Evolutionary conservation across 2,113 vertebrate genomes (phyloP), one percentile per base, ranked within the genome.

Genomic region (Ailurus styani): DNA sequence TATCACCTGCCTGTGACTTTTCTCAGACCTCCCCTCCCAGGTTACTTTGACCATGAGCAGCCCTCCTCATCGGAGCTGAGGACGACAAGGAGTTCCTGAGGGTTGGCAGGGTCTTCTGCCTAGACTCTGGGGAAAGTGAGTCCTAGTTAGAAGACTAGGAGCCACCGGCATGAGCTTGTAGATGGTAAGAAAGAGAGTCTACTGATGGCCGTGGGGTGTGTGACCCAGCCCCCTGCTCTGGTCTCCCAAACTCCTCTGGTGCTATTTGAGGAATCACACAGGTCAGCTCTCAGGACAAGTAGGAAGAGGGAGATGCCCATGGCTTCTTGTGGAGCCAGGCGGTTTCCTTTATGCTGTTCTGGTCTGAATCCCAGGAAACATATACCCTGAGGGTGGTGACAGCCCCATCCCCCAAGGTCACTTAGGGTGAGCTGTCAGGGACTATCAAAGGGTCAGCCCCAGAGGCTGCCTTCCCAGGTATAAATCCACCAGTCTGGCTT

Each of bases 181-280:
- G 29, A 21, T 23, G 3, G 55, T 72, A 72, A 87, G 47, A 87
- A 66, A 47, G 54, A 87, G 12, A 70, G 37, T 66, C 79, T 17
- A 2, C 2, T 0, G 15, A 40, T 52, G 45, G 10, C 86, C 37
- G 6, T 10, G 14, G 40, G 23, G 29, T 20, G 2, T 11, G 23
- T 7, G 15, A 72, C 29, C 57, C 57, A 11, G 52, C n/a, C 7
- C 7, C 27, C 27, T 0, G 0, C 27, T 0, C 72, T 3, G 8
- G 14, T 14, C 72, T 27, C 37, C 42, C 42, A 17, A 29, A 77
- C 27, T 21, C 4, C 13, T 10, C 17, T 34, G 34, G 11, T 40
- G 1, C 18, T 27, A 0, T 64, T 4, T 47, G 75, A n/a, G 47
- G n/a, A 70, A 23, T 40, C 34, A 45, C 31, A 5, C n/a, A 34